Conservation (phyloP, 2,797 vertebrate genomes). For the Myotis planiceps region DNA sequence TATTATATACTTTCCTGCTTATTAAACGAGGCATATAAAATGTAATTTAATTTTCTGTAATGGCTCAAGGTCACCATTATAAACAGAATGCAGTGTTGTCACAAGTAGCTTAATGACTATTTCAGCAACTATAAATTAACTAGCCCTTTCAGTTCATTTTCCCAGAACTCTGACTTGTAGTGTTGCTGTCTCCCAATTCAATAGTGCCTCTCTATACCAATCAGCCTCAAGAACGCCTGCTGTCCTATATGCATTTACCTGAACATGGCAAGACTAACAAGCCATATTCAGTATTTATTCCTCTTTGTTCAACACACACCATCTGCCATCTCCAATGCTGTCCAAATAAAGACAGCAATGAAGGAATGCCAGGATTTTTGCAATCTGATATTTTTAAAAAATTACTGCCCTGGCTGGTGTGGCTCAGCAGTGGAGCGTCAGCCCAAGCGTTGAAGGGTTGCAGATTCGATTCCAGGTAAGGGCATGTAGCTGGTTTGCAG, state of each 20-base stretch:
- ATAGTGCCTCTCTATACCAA: neutral
- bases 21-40: conserved; percentile 4
- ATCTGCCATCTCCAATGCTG: neutral
- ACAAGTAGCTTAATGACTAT: neutral
- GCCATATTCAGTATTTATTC: neutral
- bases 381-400: neutral
- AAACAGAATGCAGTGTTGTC: neutral
- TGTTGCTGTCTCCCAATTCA: neutral
- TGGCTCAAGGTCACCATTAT: neutral
- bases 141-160: neutral
- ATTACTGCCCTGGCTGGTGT: no score
- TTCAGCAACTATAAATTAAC: conserved; percentile 25
- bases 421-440: no score
- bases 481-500: no score
- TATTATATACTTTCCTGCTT: neutral
- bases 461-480: no score
- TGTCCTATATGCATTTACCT: neutral
- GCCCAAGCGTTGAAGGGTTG: no score
- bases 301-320: neutral
- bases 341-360: neutral
- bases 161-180: neutral
- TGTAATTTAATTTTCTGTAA: neutral
- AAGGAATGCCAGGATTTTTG: neutral
- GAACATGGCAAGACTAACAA: neutral
- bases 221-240: neutral